Evolutionary conservation across 2,888 invertebrate genomes (phyloP).

Genomic region (Apodemia mormo): DNA sequence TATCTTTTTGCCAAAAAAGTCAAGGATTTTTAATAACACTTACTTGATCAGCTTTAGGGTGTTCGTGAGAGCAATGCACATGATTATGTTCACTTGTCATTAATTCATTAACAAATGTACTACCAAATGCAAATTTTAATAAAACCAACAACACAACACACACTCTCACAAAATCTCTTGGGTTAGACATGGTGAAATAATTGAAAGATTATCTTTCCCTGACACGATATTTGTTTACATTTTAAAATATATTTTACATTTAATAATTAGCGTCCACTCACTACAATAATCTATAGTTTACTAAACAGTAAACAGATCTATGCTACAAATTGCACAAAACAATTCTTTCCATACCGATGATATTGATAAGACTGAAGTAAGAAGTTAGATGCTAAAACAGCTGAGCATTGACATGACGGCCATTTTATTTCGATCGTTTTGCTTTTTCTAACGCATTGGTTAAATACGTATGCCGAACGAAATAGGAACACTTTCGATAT

Average conservation of each 20-base stretch:
- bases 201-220: constrained; percentile 13
- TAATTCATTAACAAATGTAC: constrained; percentile 49
- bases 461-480: not conserved
- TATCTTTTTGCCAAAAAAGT: not conserved
- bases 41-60: constrained; percentile 86
- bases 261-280: not conserved
- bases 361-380: constrained; percentile 19
- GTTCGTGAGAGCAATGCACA: constrained; percentile 83
- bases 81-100: constrained; percentile 50
- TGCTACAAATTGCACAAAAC: constrained; percentile 13
- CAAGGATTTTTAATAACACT: constrained; percentile 44
- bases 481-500: not conserved
- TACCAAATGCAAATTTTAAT: constrained; percentile 44
- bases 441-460: not conserved
- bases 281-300: not conserved
- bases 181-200: constrained; percentile 46
- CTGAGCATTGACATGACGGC: constrained; percentile 8
- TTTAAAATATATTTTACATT: constrained; percentile 40
- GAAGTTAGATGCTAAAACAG: constrained; percentile 18
- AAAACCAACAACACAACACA: constrained; percentile 44
- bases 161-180: constrained; percentile 41
- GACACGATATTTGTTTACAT: constrained; percentile 62
- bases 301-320: not conserved
- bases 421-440: not conserved
- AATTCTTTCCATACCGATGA: not conserved